phyloP scores from a whole-genome alignment of 1,140 invertebrate species.

The Frieseomelitta varia region DNA sequence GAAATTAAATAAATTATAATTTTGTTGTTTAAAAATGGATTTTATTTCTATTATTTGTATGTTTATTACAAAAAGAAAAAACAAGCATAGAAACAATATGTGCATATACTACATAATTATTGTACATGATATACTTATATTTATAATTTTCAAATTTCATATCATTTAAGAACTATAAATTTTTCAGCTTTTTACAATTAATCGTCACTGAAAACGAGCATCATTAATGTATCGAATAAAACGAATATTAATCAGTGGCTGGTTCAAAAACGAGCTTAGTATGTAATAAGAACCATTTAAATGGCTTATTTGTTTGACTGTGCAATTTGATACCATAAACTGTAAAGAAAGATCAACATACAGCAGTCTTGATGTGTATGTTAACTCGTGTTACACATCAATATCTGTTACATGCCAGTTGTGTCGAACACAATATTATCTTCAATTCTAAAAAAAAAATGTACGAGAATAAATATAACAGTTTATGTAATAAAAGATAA shows the following conservation, averaged over 20 bases:
- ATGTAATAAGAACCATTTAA: not conserved
- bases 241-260: not conserved
- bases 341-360: not conserved
- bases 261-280: not conserved
- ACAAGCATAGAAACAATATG: not conserved
- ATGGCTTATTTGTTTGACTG: not conserved
- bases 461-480: not conserved
- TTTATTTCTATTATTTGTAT: too few species aligned
- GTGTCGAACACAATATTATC: not conserved
- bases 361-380: not conserved
- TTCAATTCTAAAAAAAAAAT: not conserved
- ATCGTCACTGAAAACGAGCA: too few species aligned
- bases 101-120: not conserved
- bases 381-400: not conserved
- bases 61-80: not conserved
- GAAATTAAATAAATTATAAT: too few species aligned
- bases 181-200: not conserved
- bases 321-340: constrained; percentile 5
- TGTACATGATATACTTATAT: not conserved
- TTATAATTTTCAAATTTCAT: not conserved
- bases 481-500: not conserved
- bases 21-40: too few species aligned
- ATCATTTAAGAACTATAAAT: not conserved
- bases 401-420: not conserved
- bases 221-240: not conserved